A percentile compares a stretch with the other conserved stretches of the same genome.
Conservation (phyloP, 2,797 vertebrate species). For the Neostethus bicornis region DNA sequence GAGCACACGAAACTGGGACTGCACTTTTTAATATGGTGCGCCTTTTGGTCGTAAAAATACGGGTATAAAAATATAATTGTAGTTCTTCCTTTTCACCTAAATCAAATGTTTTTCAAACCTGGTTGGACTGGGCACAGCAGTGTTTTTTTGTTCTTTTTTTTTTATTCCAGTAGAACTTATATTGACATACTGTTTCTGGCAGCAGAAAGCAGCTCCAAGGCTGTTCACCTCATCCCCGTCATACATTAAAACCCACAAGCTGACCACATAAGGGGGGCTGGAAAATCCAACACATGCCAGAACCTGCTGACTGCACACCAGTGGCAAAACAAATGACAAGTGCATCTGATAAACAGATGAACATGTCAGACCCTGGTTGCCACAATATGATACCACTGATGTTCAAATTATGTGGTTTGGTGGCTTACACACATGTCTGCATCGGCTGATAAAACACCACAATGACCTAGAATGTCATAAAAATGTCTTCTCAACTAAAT, state of each 20-base stretch:
- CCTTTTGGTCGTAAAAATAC: too few species aligned
- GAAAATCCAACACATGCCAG: slow-evolving; percentile 25
- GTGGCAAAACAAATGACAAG: slow-evolving; percentile 34
- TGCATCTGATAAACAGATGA: slow-evolving; percentile 55
- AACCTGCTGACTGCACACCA: slow-evolving; percentile 38
- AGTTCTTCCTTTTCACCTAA: slow-evolving; percentile 20
- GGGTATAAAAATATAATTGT: too few species aligned
- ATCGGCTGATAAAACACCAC: slow-evolving; percentile 12
- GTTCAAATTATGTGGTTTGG: slow-evolving; percentile 23
- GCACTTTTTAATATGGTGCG: too few species aligned
- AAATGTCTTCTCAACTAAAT: slow-evolving; percentile 13
- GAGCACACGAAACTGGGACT: too few species aligned
- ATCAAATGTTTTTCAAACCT: slow-evolving; percentile 36
- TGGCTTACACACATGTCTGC: slow-evolving; percentile 9
- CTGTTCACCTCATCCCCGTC: slow-evolving; percentile 25
- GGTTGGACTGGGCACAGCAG: slow-evolving; percentile 22
- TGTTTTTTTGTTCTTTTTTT: slow-evolving; percentile 49
- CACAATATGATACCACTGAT: slow-evolving; percentile 16
- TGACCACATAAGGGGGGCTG: slow-evolving; percentile 33
- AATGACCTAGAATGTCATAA: slow-evolving; percentile 20
- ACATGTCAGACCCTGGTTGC: slow-evolving; percentile 34
- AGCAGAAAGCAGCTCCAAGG: slow-evolving; percentile 30
- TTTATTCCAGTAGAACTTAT: slow-evolving; percentile 24
- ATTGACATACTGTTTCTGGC: slow-evolving; percentile 45
- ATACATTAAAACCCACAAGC: slow-evolving; percentile 37